Base-by-base conservation (phyloP, 23 tunicate genomes). In the Phallusia fumigata region DNA sequence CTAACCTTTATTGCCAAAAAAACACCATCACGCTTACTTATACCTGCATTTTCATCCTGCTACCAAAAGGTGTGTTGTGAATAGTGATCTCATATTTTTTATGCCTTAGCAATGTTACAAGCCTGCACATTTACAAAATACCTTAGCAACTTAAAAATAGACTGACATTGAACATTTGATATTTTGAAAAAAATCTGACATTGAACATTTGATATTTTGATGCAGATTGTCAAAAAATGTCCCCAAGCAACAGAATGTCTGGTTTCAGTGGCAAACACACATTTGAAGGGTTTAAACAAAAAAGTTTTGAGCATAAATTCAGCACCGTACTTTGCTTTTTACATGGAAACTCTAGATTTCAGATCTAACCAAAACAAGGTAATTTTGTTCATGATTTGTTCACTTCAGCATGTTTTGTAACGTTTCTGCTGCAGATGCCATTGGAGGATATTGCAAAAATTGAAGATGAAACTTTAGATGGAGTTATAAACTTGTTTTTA, bases 381-480 rank as follows among this genome's bases (percentile, higher is more conserved):
- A 58, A 40, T 5, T 40, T 40, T 3, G 47, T 40, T 40, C 10
- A 10, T 40, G 5, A 40, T 40, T 40, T 40, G 47, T 40, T 40
- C 47, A 40, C 47, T 40, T 40, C 8, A 40, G 5, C 47, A 40
- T 3, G 47, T 40, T 40, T 40, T 40, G 10, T n/a, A 40, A 40
- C 74, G 5, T 30, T 28, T 65, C 11, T 76, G 33, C 22, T 82
- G 2, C 35, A 65, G 52, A 31, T 65, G 72, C 19, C 12, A 30
- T 34, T 35, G 0, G 77, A 72, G 31, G 84, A 80, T 18, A 64
- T 58, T 31, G 36, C 32, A 22, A 45, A 82, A 30, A 52, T 86
- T 0, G 90, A 86, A 91, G 76, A 73, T 33, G 15, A 49, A 49
- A 51, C 73, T 13, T 65, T 91, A 0, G 84, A 91, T 0, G 96